Percentiles rank a stretch among this genome's conserved stretches.
These are phyloP conservation scores for Aelia acuminata DNA, from an alignment of 2,888 invertebrate genomes.

Conservation along the genomic window DNA sequence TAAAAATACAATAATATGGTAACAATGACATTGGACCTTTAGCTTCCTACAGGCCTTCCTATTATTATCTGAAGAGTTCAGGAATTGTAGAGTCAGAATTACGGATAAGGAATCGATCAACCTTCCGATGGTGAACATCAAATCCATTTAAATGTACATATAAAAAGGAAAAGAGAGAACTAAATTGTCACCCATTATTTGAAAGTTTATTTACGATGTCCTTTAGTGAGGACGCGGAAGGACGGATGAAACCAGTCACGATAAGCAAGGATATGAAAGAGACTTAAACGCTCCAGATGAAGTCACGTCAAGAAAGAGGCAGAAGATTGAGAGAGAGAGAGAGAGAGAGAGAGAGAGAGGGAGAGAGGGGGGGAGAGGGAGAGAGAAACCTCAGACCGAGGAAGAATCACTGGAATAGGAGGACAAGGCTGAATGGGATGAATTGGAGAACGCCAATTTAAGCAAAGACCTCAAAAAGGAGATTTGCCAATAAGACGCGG, in stretches of 20 bases:
- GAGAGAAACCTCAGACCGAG: neutral
- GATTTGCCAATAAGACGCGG: neutral
- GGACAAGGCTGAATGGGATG: neutral
- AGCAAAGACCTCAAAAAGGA: neutral
- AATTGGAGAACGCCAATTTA: neutral
- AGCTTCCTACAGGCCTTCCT: too few relatives aligned
- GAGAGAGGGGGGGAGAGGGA: too few relatives aligned
- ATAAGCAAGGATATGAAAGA: neutral
- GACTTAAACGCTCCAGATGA: constrained; percentile 26
- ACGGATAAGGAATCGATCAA: too few relatives aligned
- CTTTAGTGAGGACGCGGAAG: neutral
- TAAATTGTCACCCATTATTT: neutral
- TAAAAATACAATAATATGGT: too few relatives aligned
- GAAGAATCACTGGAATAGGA: neutral
- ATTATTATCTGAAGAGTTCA: too few relatives aligned
- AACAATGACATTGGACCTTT: too few relatives aligned
- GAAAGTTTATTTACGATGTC: neutral
- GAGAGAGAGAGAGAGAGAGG: too few relatives aligned
- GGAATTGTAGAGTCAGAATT: too few relatives aligned
- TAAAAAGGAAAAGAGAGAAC: neutral
- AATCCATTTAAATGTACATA: neutral
- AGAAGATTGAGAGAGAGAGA: too few relatives aligned
- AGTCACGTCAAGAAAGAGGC: neutral
- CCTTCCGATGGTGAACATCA: neutral
- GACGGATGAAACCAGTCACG: neutral